phyloP scores from a whole-genome alignment of 2,797 vertebrate genomes.

The Syncerus caffer region DNA sequence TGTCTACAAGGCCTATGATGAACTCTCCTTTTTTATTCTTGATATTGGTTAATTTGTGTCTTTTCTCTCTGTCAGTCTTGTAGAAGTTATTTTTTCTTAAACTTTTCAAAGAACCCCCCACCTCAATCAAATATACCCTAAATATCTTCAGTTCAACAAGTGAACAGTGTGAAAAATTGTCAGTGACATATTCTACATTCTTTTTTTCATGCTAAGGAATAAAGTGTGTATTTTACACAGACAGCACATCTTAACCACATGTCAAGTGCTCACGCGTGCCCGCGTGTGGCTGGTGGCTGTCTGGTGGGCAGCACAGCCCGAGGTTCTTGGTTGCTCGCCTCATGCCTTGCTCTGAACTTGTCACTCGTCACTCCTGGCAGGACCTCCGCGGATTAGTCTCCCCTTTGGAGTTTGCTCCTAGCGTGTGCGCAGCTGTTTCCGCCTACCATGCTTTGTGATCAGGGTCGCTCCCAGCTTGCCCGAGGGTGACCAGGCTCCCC shows the following conservation, averaged over 20 bases:
- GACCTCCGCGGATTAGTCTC: neutral
- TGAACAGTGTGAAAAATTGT: neutral
- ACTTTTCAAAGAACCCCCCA: neutral
- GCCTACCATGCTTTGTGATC: neutral
- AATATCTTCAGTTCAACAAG: neutral
- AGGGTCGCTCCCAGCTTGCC: neutral
- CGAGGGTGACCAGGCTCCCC: neutral
- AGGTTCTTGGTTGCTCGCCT: neutral
- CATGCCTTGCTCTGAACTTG: neutral
- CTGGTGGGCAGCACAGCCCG: neutral
- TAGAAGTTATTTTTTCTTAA: neutral
- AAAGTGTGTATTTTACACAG: neutral
- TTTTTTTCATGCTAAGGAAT: neutral
- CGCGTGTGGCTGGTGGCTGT: neutral
- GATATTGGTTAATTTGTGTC: neutral
- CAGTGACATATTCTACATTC: neutral
- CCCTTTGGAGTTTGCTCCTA: neutral
- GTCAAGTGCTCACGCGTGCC: accelerated
- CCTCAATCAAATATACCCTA: neutral
- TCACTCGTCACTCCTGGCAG: neutral
- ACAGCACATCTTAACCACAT: too few species aligned
- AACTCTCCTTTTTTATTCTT: neutral
- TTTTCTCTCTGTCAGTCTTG: neutral
- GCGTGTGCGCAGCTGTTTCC: neutral
- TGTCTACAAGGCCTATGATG: neutral